Evolutionary conservation across 2,113 vertebrate genomes (phyloP).

Genomic region (Pseudois nayaur): DNA sequence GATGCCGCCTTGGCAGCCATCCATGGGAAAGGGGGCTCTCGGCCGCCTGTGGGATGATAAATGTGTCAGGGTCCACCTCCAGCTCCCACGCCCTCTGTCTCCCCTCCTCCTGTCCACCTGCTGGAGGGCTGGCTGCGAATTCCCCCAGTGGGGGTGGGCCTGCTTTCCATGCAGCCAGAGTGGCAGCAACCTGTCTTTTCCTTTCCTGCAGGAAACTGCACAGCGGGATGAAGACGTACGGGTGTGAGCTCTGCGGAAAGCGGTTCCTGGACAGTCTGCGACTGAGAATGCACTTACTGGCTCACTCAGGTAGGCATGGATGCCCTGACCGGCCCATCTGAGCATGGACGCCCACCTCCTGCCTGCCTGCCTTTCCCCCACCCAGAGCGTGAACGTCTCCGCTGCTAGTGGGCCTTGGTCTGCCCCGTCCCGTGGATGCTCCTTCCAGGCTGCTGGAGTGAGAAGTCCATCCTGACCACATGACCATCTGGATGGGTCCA

Average conservation of each 20-base stretch:
- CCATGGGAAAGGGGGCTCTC: not conserved
- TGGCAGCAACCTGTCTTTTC: constrained; percentile 63
- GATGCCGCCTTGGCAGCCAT: not conserved
- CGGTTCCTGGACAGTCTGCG: constrained; percentile 98
- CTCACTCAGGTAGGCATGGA: constrained; percentile 91
- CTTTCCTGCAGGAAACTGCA: constrained; percentile 92
- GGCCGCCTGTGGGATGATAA: not conserved
- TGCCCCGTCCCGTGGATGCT: not conserved
- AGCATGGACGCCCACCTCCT: not conserved
- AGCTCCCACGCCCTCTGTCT: not conserved
- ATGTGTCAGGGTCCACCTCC: not conserved
- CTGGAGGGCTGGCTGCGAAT: not conserved
- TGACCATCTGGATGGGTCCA: not conserved
- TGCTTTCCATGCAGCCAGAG: not conserved
- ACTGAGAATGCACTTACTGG: constrained; percentile 99
- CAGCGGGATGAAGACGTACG: constrained; percentile 98
- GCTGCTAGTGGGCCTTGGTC: not conserved
- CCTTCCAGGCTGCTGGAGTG: not conserved
- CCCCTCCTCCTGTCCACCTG: not conserved
- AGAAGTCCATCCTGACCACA: not conserved
- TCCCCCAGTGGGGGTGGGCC: not conserved
- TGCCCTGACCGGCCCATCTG: accelerated
- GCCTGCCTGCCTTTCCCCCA: not conserved
- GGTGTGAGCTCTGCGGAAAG: constrained; percentile 97
- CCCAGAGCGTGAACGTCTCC: not conserved